Conservation (phyloP, 1,140 invertebrate genomes). For the Drosophila subobscura region DNA sequence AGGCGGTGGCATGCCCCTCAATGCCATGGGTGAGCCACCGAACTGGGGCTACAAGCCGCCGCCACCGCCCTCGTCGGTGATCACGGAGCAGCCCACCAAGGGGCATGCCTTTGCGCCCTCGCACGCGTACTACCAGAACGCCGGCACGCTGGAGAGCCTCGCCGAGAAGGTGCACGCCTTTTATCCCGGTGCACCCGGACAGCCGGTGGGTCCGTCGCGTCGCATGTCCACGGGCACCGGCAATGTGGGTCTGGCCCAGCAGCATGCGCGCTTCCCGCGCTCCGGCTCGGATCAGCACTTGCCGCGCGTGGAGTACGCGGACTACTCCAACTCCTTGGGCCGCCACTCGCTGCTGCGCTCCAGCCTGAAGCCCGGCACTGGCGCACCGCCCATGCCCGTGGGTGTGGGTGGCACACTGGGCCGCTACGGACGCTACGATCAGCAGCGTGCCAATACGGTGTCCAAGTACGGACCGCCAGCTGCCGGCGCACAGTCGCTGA, state of each 20-base stretch:
- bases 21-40: conserved; percentile 84
- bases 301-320: conserved; percentile 91
- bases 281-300: conserved; percentile 94
- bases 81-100: conserved; percentile 94
- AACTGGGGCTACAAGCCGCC: conserved; percentile 86
- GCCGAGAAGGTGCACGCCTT: conserved; percentile 95
- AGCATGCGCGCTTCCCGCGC: conserved; percentile 86
- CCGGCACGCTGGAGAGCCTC: conserved; percentile 91
- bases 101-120: conserved; percentile 91
- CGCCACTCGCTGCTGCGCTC: conserved; percentile 90
- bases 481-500: conserved; percentile 84
- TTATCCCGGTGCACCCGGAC: conserved; percentile 86
- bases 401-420: conserved; percentile 81
- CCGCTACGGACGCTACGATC: conserved; percentile 81
- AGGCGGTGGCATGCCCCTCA: conserved; percentile 17
- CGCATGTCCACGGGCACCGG: conserved; percentile 85
- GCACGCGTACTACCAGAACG: conserved; percentile 93
- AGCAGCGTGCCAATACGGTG: conserved; percentile 55
- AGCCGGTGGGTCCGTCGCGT: conserved; percentile 84
- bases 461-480: conserved; percentile 75
- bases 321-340: conserved; percentile 87
- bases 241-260: conserved; percentile 74
- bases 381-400: conserved; percentile 57
- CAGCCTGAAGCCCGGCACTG: conserved; percentile 88
- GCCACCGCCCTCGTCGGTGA: conserved; percentile 90